phyloP scores from a whole-genome alignment of 2,797 vertebrate species.

The Myoxocephalus aenaeus region DNA sequence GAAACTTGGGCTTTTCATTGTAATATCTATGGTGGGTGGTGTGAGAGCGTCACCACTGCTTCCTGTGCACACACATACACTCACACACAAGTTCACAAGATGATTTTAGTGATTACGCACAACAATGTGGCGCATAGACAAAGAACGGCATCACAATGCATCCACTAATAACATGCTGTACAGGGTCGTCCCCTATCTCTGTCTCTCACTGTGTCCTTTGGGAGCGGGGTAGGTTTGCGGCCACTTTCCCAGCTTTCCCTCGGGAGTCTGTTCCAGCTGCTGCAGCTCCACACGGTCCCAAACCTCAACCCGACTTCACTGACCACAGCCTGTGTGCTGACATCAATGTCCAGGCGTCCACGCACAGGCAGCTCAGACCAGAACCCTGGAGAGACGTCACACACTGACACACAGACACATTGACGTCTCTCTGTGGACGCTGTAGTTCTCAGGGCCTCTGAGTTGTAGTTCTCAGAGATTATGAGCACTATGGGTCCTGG shows the following conservation, averaged over 20 bases:
- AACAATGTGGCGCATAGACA: conserved; percentile 45
- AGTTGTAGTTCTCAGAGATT: conserved; percentile 55
- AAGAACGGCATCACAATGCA: conserved; percentile 57
- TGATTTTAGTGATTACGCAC: conserved; percentile 57
- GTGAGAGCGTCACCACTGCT: conserved; percentile 71
- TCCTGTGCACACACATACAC: conserved; percentile 60
- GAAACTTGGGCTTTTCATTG: conserved; percentile 52
- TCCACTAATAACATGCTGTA: conserved; percentile 63
- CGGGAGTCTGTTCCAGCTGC: conserved; percentile 72
- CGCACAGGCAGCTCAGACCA: conserved; percentile 42
- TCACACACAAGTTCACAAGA: conserved; percentile 34
- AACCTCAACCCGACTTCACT: conserved; percentile 47
- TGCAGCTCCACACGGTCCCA: conserved; percentile 49
- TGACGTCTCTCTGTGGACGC: conserved; percentile 34
- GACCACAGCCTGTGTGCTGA: conserved; percentile 59
- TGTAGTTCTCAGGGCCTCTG: conserved; percentile 63
- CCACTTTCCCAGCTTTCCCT: conserved; percentile 79
- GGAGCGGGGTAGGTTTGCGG: conserved; percentile 55
- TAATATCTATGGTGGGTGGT: conserved; percentile 64
- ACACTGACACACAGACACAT: conserved; percentile 32
- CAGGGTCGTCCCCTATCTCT: conserved; percentile 35
- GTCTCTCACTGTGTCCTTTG: conserved; percentile 41
- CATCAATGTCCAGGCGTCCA: conserved; percentile 64
- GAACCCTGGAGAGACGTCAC: conserved; percentile 58
- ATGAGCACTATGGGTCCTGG: conserved; percentile 3